Evolutionary conservation across 2,888 invertebrate species (phyloP), one percentile per base, ranked within the genome.

Genomic region (Calliphora vomitoria): DNA sequence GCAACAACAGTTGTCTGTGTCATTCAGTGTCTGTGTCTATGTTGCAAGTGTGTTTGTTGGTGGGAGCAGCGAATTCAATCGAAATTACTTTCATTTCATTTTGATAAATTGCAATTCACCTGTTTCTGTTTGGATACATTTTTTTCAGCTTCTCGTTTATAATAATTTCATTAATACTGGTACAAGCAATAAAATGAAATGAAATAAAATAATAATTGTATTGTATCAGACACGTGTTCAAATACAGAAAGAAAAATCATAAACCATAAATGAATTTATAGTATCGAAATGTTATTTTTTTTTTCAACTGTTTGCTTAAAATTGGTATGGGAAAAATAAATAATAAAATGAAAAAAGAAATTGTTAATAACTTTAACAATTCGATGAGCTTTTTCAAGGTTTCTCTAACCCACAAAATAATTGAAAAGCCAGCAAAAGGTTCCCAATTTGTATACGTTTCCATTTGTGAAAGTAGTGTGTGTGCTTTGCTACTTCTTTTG

Each of bases 311-410:
- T 82, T 58, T 68, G 35, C 13, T 44, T 47, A 25, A 8, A 25
- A 15, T 53, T 15, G 50, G 35, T 38, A 8, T 1, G 8, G 4
- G 8, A 10, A 44, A 20, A 50, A 44, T 44, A 31, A 6, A 6
- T 53, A 8, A n/a, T 20, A 50, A 68, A 66, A 68, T 64, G 31
- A 62, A 38, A 35, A 15, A 44, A 35, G 0, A 58, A 31, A 58
- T 44, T 53, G 11, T n/a, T 18, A 38, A 83, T 31, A 80, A 44
- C 41, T 75, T 75, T 53, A 44, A 53, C 25, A 68, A 69, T 75
- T 76, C 47, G 35, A 69, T 76, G 35, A 69, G 71, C 15, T 41
- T 72, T 72, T 86, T 68, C 72, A 78, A 86, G 78, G 66, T 74
- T 69, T 58, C 10, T 68, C 68, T 20, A 62, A 74, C 41, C 41